phyloP scores from a whole-genome alignment of 2,113 vertebrate genomes.

The Myrmophylax atrothorax region DNA sequence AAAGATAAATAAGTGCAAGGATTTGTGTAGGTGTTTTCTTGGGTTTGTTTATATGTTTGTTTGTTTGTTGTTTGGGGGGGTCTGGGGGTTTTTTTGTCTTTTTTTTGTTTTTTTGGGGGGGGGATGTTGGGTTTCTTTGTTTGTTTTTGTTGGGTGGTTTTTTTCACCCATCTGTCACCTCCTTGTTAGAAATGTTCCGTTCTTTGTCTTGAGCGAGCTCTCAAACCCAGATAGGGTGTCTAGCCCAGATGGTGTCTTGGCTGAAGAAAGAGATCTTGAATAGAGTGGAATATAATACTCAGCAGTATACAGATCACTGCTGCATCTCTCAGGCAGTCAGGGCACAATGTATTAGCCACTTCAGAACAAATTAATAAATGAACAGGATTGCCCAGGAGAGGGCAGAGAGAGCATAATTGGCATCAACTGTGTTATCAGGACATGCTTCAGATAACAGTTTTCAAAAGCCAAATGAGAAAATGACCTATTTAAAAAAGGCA shows the following conservation, averaged over 20 bases:
- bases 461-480: slow-evolving; percentile 18
- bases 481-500: neutral
- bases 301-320: neutral
- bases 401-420: neutral
- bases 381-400: slow-evolving; percentile 1
- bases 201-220: neutral
- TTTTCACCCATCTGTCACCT: neutral
- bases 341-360: neutral
- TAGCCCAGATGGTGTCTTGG: slow-evolving; percentile 28
- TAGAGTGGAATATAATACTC: neutral
- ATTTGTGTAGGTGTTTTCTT: neutral
- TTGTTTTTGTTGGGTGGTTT: no score
- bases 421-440: neutral
- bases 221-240: neutral
- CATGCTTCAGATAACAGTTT: neutral
- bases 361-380: slow-evolving; percentile 4
- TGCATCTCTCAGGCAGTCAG: neutral
- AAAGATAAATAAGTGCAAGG: neutral
- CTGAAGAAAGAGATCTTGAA: neutral
- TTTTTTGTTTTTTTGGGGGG: neutral
- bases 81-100: no score
- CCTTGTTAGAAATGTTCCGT: neutral
- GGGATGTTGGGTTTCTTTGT: no score
- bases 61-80: no score
- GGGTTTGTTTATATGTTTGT: neutral